Evolutionary conservation across 2,113 vertebrate species (phyloP), one percentile per base, ranked within the genome.

Genomic region (Uria aalge): DNA sequence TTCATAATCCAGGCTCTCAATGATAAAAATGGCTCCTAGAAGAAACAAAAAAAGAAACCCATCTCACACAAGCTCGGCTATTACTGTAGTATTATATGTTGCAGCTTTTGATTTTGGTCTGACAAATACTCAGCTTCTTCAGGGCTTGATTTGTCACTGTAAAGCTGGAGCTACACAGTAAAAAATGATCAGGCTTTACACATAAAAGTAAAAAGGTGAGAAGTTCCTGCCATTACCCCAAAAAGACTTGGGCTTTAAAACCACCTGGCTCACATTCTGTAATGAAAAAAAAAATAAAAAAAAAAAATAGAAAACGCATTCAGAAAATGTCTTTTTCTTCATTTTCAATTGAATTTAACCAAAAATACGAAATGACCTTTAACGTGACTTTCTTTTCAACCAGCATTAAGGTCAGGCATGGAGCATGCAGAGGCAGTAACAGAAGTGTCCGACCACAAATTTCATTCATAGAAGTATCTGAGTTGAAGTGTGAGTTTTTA

Each of bases 1-100:
- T 97, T 99, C 99, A 29, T 99, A 99, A 97, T 99, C 99, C 98
- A 99, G 94, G 10, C 85, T 97, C 90, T 98, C 98, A 56, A 99
- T 98, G 94, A 99, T 91, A 92, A 99, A 99, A 95, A 99, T 96
- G 96, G 98, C 98, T 57, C 99, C 99, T 99, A 91, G 2, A 86
- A 66, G 9, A 66, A 32, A 43, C 21, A 18, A 41, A 67, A 8
- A 6, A 13, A 57, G 32, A 11, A 34, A 27, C 55, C 6, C 8
- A 48, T 52, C 8, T 91, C 27, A 66, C 3, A n/a, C 3, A 52
- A 59, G 66, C 13, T 88, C 27, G 66, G 72, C n/a, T 75, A 20
- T 47, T 88, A 60, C 11, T 53, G n/a, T 32, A 85, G 13, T 36
- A 78, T 24, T 30, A 38, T 3, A n/a, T 29, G 26, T 32, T 36